A percentile compares a stretch with the other conserved stretches of the same genome.
Evolutionary conservation across 2,113 vertebrate genomes (phyloP).

Genomic region (Aphyosemion australe): DNA sequence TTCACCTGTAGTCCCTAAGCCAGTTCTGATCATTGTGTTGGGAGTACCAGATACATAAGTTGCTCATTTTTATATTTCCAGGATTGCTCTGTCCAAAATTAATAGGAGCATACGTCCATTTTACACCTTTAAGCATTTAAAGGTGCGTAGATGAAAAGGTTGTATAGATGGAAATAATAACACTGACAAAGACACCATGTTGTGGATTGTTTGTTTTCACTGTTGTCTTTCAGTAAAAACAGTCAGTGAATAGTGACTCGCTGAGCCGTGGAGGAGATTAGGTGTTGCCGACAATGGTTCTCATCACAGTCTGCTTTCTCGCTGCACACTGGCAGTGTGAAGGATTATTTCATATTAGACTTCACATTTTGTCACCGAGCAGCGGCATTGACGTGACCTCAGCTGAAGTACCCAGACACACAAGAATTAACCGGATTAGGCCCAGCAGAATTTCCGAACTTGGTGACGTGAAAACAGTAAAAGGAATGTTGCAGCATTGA

Average conservation of each 20-base stretch:
- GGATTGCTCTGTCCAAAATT: no score
- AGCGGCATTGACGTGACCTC: constrained; percentile 33
- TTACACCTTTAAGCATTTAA: no score
- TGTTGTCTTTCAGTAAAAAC: constrained; percentile 15
- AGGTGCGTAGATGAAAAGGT: no score
- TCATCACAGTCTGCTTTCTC: constrained; percentile 44
- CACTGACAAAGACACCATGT: not conserved
- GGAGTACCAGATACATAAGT: no score
- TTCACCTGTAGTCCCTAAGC: no score
- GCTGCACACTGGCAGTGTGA: constrained; percentile 21
- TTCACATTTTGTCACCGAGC: constrained; percentile 45
- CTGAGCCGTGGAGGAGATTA: constrained; percentile 49
- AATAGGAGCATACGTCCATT: no score
- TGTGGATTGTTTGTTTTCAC: not conserved
- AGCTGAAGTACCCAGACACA: constrained; percentile 36
- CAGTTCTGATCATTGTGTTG: no score
- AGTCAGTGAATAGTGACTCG: constrained; percentile 18
- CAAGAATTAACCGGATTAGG: constrained; percentile 49
- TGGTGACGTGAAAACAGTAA: constrained; percentile 9
- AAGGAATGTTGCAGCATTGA: constrained; percentile 17
- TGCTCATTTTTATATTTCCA: no score
- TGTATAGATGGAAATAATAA: not conserved
- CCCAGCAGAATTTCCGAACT: constrained; percentile 36
- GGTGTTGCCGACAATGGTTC: constrained; percentile 23
- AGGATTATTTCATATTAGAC: constrained; percentile 57